phyloP scores from a whole-genome alignment of 1,140 invertebrate species.

The Octopus sinensis region DNA sequence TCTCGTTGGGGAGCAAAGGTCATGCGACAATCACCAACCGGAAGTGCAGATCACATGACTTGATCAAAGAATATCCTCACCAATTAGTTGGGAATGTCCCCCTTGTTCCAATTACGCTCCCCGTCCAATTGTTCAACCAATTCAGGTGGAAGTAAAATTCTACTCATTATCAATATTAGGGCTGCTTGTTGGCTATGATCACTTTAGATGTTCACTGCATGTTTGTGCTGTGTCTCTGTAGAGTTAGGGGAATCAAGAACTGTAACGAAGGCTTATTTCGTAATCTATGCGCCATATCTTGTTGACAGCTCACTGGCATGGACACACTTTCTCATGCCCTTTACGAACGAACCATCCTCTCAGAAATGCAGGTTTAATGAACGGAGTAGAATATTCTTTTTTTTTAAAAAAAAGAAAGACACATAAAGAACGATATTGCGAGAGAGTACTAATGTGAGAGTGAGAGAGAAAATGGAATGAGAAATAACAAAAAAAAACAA shows the following conservation, averaged over 20 bases:
- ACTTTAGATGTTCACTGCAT: slow-evolving; percentile 5
- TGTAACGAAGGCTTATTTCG: background rate
- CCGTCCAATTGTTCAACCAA: slow-evolving; percentile 8
- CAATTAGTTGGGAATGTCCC: slow-evolving; percentile 3
- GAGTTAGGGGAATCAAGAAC: background rate
- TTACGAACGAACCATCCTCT: background rate
- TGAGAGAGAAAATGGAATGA: too few species aligned
- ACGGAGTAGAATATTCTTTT: too few species aligned
- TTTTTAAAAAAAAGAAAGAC: too few species aligned
- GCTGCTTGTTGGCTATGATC: background rate
- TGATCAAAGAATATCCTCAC: slow-evolving; percentile 9
- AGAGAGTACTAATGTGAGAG: too few species aligned
- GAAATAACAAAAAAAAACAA: too few species aligned
- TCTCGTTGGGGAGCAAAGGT: background rate
- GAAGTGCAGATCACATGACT: slow-evolving; percentile 10
- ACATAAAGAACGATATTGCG: too few species aligned
- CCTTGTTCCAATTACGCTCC: slow-evolving; percentile 9
- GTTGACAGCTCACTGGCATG: background rate
- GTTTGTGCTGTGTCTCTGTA: background rate
- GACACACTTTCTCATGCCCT: background rate
- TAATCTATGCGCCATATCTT: background rate
- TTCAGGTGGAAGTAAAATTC: background rate
- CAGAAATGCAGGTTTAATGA: background rate
- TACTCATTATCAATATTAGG: slow-evolving; percentile 8
- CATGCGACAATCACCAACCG: slow-evolving; percentile 4